Conservation (phyloP, 1,140 invertebrate species). For the Cotesia vestalis region DNA sequence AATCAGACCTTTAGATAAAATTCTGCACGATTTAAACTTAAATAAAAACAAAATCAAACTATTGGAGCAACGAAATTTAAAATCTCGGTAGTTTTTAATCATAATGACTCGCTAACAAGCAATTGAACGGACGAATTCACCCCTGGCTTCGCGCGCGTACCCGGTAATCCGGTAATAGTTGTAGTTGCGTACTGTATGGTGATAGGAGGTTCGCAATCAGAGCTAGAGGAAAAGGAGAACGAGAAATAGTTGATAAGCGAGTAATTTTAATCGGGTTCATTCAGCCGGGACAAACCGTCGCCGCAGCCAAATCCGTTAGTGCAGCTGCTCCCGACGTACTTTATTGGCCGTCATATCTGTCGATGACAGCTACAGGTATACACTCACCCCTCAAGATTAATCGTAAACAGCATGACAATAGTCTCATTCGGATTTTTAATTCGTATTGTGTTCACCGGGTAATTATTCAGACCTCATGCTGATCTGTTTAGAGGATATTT, state of each 20-base stretch:
- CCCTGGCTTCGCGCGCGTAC: neutral
- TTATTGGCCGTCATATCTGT: slow-evolving; percentile 65
- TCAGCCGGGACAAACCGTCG: slow-evolving; percentile 41
- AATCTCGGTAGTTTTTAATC: slow-evolving; percentile 7
- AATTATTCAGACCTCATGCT: neutral
- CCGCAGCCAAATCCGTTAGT: slow-evolving; percentile 55
- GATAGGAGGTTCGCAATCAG: slow-evolving; percentile 1
- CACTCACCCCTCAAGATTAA: slow-evolving; percentile 56
- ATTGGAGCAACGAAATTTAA: neutral
- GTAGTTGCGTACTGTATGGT: neutral
- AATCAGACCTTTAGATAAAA: no score
- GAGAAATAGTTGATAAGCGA: slow-evolving; percentile 12
- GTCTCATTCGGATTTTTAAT: slow-evolving; percentile 19
- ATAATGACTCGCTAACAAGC: slow-evolving; percentile 26
- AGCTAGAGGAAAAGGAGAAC: neutral
- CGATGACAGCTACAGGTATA: slow-evolving; percentile 54
- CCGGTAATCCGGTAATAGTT: neutral
- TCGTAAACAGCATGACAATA: slow-evolving; percentile 63
- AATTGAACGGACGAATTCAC: slow-evolving; percentile 28
- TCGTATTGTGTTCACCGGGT: neutral
- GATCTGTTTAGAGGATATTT: slow-evolving; percentile 1
- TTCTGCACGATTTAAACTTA: no score
- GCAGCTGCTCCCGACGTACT: slow-evolving; percentile 59
- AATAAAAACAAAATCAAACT: no score
- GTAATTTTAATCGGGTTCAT: slow-evolving; percentile 31